phyloP scores from a whole-genome alignment of 2,797 vertebrate species.

The Tiaroga cobitis region DNA sequence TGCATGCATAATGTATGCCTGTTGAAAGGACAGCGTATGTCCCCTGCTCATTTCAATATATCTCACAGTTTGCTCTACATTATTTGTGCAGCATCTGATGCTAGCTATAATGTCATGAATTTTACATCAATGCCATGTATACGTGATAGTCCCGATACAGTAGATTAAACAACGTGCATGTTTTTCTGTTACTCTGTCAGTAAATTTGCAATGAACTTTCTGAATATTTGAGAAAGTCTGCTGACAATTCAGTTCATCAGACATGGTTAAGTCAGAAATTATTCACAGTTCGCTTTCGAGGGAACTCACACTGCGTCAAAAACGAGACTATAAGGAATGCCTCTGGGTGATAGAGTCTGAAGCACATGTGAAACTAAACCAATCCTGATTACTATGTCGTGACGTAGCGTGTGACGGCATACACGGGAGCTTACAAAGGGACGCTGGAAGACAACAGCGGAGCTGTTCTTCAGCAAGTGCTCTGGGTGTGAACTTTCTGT shows the following conservation, averaged over 20 bases:
- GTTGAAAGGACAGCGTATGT: slow-evolving; percentile 65
- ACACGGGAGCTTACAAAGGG: neutral
- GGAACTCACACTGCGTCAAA: neutral
- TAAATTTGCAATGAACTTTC: neutral
- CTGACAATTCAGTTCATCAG: neutral
- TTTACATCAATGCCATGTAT: neutral
- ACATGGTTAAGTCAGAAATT: neutral
- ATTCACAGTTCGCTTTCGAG: neutral
- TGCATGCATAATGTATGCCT: slow-evolving; percentile 50
- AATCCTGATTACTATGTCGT: neutral
- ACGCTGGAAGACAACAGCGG: neutral
- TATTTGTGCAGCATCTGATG: slow-evolving; percentile 14
- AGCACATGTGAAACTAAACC: neutral
- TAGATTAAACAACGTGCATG: neutral
- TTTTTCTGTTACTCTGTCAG: neutral
- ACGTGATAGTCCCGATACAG: neutral
- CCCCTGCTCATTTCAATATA: slow-evolving; percentile 55
- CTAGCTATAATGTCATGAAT: slow-evolving; percentile 24
- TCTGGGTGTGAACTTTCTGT: neutral
- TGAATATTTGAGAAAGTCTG: neutral
- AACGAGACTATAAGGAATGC: neutral
- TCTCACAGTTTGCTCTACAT: slow-evolving; percentile 18
- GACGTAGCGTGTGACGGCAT: neutral
- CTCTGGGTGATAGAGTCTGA: neutral
- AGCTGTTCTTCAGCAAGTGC: neutral